A percentile compares a stretch with the other conserved stretches of the same genome.
phyloP scores from a whole-genome alignment of 2,113 vertebrate genomes.

The Melospiza georgiana region DNA sequence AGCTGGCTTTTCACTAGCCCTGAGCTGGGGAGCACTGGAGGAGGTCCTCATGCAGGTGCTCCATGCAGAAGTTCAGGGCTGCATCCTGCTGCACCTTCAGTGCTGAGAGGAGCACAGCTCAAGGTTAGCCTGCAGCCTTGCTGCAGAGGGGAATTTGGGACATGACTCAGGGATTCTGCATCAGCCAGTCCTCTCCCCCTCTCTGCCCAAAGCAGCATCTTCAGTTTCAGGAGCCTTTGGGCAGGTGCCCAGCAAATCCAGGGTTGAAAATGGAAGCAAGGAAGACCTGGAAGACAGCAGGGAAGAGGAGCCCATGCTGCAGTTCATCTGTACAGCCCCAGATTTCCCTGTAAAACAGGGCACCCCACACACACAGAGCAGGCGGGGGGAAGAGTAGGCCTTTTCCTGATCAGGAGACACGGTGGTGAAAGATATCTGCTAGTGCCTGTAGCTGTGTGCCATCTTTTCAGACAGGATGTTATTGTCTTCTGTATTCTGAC shows the following conservation, averaged over 20 bases:
- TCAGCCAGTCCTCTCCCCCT: neutral
- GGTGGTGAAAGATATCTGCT: neutral
- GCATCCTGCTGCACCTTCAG: neutral
- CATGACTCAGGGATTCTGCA: constrained; percentile 45
- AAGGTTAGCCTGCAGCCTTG: constrained; percentile 19
- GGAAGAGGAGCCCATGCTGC: neutral
- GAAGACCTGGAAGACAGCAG: neutral
- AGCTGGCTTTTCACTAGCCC: neutral
- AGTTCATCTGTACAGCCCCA: neutral
- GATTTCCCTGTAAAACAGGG: neutral
- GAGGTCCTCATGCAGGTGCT: neutral
- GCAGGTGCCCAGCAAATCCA: neutral
- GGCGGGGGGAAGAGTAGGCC: neutral
- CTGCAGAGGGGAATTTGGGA: constrained; percentile 36
- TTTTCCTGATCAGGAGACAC: rapidly evolving
- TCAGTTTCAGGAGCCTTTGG: neutral
- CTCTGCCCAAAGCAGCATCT: neutral
- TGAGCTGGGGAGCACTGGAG: neutral
- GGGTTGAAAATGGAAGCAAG: neutral
- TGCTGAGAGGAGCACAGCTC: neutral
- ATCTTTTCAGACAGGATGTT: neutral
- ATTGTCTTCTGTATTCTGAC: neutral
- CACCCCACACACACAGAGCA: rapidly evolving
- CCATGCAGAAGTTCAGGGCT: neutral
- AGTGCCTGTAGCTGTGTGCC: neutral